Evolutionary conservation across 1,140 invertebrate species (phyloP), one percentile per base, ranked within the genome.

Genomic region (Zaprionus ghesquierei): DNA sequence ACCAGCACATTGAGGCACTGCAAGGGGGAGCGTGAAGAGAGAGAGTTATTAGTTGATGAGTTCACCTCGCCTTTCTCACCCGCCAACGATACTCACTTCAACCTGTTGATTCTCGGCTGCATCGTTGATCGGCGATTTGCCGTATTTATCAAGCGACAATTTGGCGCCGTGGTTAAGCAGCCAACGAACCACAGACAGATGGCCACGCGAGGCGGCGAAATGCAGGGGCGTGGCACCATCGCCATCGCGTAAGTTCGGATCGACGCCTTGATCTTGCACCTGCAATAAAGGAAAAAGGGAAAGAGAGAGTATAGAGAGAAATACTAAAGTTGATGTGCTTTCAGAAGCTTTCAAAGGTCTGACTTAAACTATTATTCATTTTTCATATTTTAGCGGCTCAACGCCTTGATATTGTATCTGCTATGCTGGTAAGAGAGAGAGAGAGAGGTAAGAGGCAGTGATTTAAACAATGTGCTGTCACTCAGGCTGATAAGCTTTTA

Each of bases 81-180:
- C 18, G 9, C 3, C n/a, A 20, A 4, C 3, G 31, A 33, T 33
- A 89, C 93, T 93, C 92, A 98, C 97, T 94, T 97, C 95, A 70
- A 96, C 94, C 81, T 98, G 96, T 86, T 97, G 96, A 82, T 97
- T 96, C 87, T 98, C 97, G 20, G 96, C 96, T 0, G 97, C 97
- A 91, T 97, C 96, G 87, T 98, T 97, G 23, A 98, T 95, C 1
- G 97, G 96, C 82, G 96, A 97, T 90, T 97, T 97, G 49, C 97
- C 97, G 76, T 95, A 96, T 84, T 97, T 95, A 91, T 98, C 97
- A 38, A 96, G 92, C 3, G 95, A 94, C 18, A 98, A 93, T 68
- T 95, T 93, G 5, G 96, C 96, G 0, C 97, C 95, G 81, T 97
- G 95, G 69, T 95, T 94, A 15, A 98, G 92, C 73, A 98, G 92